Evolutionary conservation across 2,797 vertebrate genomes (phyloP), one percentile per base, ranked within the genome.

Genomic region (Telmatherina bonti): DNA sequence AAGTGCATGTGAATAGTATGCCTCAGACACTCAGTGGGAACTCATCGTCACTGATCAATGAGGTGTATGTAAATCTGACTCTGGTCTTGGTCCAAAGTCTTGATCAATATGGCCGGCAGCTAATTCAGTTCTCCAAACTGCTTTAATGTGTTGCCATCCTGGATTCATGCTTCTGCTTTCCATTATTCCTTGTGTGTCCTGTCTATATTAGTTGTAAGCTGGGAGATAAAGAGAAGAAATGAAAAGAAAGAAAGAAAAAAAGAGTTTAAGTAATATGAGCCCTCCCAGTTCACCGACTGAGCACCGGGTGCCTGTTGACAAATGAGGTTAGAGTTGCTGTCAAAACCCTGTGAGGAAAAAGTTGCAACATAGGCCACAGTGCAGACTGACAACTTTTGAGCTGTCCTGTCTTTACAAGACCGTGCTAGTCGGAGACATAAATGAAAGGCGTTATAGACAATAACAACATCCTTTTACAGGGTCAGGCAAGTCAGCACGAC

Each of bases 401-500:
- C 43, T 12, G 45, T 66, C 53, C 62, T 66, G 43, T 38, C 61
- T 61, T 54, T 67, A 72, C 86, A 89, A 86, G 90, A 83, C 81
- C 3, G 64, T 68, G 70, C 90, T 84, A 43, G 88, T 85, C 74
- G 1, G 47, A 54, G 59, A 84, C 78, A 79, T 76, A 30, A 2
- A 73, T 81, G 74, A 70, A 54, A 57, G 35, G 47, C 70, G 60
- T 27, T n/a, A 62, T 55, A 85, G 72, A 88, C 78, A 82, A 79
- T 85, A 78, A 83, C 75, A 86, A 79, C 86, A 76, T 85, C 85
- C 82, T 86, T 73, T 84, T 85, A 41, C 61, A 62, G 78, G 86
- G 83, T 88, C 82, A 79, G 49, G 35, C 65, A 55, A 85, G 84
- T 91, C 82, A 85, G 56, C 29, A 59, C 77, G 73, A 67, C 60